These are phyloP conservation scores for Apis cerana DNA, from an alignment of 1,140 invertebrate species.

Conservation along the genomic window DNA sequence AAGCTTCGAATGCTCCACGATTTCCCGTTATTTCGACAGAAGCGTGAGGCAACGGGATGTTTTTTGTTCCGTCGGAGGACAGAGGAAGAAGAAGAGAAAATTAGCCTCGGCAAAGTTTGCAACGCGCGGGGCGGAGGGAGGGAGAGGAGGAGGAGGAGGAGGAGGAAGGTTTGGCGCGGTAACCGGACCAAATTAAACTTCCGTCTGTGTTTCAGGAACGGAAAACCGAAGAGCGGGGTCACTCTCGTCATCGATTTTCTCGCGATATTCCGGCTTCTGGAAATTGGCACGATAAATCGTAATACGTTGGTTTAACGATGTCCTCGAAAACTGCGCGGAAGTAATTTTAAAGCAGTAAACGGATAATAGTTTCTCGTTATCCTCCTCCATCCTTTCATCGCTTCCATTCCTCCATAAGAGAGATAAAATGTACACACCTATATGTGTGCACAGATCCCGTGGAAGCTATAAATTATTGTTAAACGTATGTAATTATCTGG, in stretches of 20 bases:
- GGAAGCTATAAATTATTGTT: not conserved
- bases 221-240: not conserved
- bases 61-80: not conserved
- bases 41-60: not conserved
- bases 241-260: constrained; percentile 20
- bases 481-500: not conserved
- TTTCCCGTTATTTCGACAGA: no score
- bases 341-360: not conserved
- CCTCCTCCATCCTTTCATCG: not conserved
- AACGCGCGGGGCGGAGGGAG: no score
- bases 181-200: constrained; percentile 42
- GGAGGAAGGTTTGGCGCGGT: not conserved
- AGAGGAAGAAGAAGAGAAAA: not conserved
- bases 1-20: no score
- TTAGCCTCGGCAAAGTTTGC: not conserved
- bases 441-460: not conserved
- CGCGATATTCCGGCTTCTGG: not conserved
- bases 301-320: not conserved
- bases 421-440: not conserved
- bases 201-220: constrained; percentile 16
- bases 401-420: not conserved
- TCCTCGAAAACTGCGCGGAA: not conserved
- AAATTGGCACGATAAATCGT: constrained; percentile 20
- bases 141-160: no score
- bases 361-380: not conserved